Percentiles rank a stretch among this genome's conserved stretches.
phyloP scores from a whole-genome alignment of 2,113 vertebrate genomes.

The Cyanistes caeruleus region DNA sequence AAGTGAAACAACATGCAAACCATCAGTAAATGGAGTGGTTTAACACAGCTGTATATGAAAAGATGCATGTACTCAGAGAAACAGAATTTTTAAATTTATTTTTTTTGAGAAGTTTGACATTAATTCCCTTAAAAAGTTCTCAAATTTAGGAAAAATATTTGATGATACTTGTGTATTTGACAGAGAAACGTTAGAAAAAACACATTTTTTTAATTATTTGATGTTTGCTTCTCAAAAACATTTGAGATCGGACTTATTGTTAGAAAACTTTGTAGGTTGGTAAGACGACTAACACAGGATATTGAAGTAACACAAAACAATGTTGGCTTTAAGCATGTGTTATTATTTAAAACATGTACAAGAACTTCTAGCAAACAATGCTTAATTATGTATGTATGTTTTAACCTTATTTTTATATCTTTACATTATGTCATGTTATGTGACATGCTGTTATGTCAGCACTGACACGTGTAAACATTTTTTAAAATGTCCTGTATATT shows the following conservation, averaged over 20 bases:
- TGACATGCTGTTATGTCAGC: background rate
- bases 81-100: background rate
- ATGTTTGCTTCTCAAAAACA: background rate
- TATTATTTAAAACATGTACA: background rate
- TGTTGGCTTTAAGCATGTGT: background rate
- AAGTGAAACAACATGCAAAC: background rate
- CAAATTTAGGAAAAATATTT: background rate
- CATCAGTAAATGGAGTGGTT: background rate
- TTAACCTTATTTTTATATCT: background rate
- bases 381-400: background rate
- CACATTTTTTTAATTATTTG: background rate
- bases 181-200: background rate
- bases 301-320: background rate
- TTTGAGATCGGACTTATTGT: background rate
- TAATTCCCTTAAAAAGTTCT: background rate
- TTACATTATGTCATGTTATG: background rate
- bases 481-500: background rate
- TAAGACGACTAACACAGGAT: background rate
- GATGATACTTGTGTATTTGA: background rate
- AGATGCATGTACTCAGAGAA: background rate
- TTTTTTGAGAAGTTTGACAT: background rate
- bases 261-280: background rate
- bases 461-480: background rate
- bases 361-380: background rate
- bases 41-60: background rate